Base-by-base conservation (phyloP, 2,888 invertebrate genomes). In the Dryococelus australis region DNA sequence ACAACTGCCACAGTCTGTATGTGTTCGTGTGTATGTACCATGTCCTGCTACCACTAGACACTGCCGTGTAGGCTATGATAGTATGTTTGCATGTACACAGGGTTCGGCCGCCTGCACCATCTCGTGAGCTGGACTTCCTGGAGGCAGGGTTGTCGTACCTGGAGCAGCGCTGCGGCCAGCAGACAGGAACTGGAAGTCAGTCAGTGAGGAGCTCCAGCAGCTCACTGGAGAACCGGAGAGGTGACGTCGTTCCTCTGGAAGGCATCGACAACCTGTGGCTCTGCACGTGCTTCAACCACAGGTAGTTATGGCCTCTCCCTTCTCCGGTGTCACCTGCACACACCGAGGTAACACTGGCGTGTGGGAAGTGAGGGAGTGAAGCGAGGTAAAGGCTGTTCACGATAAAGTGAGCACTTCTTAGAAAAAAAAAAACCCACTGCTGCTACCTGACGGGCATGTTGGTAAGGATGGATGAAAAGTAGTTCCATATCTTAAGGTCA, bases 231-330 rank as follows among this genome's bases (percentile, higher is more conserved):
- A 83, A 35, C 16, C 84, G 78, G n/a, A 79, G 84, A n/a, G 53
- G 81, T 4, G 87, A 87, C 53, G 84, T 88, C 26, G 88, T 87
- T 16, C 85, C 88, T 8, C 86, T 86, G n/a, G 86, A 87, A 20
- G 85, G 86, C 0, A 94, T 94, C 88, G 95, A 95, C 89, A 92
- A 95, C 28, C 92, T 95, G 0, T 95, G 95, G 95, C 93, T 95
- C 92, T 95, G 95, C 95, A 94, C 94, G 89, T 95, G 95, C 90
- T 95, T 95, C 90, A 95, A 95, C 91, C 95, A 95, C 90, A 95
- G 95, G 95, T 95, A 53, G 90, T 1, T 35, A 35, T 90, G 4
- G 35, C 35, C 35, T n/a, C 47, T 85, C 16, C 53, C 47, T 78
- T 5, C 78, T 78, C 26, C 78, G 1, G 5, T 26, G 8, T 51